Evolutionary conservation across 2,113 vertebrate species (phyloP), one percentile per base, ranked within the genome.

Genomic region (Mastomys coucha): DNA sequence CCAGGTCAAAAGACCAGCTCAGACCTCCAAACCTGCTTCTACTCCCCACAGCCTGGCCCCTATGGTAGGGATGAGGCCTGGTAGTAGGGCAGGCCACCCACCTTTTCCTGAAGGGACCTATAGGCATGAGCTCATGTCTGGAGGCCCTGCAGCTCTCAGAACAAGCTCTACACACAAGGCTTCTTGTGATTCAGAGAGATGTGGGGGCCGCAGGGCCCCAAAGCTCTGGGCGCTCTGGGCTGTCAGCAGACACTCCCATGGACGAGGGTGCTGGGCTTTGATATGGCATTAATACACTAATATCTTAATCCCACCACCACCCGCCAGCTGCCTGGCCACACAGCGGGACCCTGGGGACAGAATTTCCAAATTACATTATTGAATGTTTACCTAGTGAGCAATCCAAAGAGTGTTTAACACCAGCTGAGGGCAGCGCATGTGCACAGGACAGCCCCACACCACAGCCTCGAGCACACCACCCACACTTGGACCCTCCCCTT

Each of bases 341-440:
- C 93, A 97, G 98, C 77, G 70, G 98, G 98, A 97, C 98, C 98
- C 97, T 97, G 94, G 98, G 97, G 98, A 98, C 81, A n/a, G 97
- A 94, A 97, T 98, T 98, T 98, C 98, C 97, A 98, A 98, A 99
- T 98, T 98, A 98, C 98, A 98, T 98, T 98, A 99, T 98, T 98
- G 98, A 98, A 98, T 98, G 98, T 99, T 98, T 98, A 98, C 98
- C 98, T 97, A 98, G 97, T 98, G 98, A 98, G 98, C 98, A 98
- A 98, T 98, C 98, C 98, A 98, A 98, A 98, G 98, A 97, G 98
- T 98, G 97, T 98, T 98, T 98, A 98, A 98, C 97, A 98, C 97
- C 93, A 97, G 97, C 97, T 75, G 94, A 96, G 95, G 95, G 91
- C 76, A 45, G 86, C 16, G 7, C 56, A 7, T 94, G 91, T 89